A percentile compares a stretch with the other conserved stretches of the same genome.
phyloP scores from a whole-genome alignment of 2,888 invertebrate genomes.

The Ptychoptera albimana region DNA sequence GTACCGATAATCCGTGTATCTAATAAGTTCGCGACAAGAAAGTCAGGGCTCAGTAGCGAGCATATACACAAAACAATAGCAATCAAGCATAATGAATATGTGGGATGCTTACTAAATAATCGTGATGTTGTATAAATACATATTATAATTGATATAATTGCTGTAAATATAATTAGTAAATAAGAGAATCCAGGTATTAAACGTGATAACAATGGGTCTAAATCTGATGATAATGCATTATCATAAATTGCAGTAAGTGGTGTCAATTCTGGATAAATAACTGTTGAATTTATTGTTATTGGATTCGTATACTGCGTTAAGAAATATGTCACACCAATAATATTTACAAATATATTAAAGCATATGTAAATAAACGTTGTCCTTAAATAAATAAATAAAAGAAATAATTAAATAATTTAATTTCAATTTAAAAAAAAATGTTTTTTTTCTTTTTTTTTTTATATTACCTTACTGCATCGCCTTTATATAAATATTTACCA shows the following conservation, averaged over 20 bases:
- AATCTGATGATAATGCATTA: constrained; percentile 17
- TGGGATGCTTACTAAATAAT: constrained; percentile 26
- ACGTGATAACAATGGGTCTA: constrained; percentile 15
- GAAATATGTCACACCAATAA: constrained; percentile 27
- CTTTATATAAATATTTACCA: constrained; percentile 30
- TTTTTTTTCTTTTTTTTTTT: neutral
- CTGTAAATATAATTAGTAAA: constrained; percentile 22
- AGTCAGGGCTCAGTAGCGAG: constrained; percentile 24
- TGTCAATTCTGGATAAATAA: constrained; percentile 21
- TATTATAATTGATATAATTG: constrained; percentile 24
- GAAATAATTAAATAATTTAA: neutral
- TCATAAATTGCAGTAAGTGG: constrained; percentile 28
- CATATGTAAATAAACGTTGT: constrained; percentile 30
- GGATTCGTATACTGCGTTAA: constrained; percentile 27
- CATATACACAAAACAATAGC: constrained; percentile 24
- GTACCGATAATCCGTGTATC: constrained; percentile 28
- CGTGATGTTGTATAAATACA: constrained; percentile 27
- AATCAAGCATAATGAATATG: constrained; percentile 26
- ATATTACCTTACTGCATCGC: constrained; percentile 23
- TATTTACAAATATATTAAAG: constrained; percentile 28
- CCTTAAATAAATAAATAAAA: constrained; percentile 9
- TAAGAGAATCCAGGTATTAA: constrained; percentile 24
- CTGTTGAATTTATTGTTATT: constrained; percentile 11
- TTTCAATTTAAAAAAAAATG: neutral
- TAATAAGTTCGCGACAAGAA: constrained; percentile 22